phyloP scores from a whole-genome alignment of 1,140 invertebrate species.

The Drosophila orosa region DNA sequence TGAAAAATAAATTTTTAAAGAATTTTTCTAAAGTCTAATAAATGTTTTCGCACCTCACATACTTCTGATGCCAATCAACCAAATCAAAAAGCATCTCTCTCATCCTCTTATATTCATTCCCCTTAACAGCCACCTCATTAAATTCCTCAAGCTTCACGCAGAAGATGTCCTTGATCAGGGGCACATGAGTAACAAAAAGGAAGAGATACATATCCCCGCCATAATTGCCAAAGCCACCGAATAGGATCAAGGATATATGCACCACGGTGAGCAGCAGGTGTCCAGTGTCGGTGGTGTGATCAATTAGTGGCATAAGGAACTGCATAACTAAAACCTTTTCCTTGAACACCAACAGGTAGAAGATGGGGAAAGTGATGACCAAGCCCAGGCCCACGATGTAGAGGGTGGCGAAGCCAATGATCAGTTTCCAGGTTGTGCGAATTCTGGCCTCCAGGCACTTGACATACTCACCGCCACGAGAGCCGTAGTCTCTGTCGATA shows the following conservation, averaged over 20 bases:
- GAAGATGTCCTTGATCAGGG: slow-evolving; percentile 60
- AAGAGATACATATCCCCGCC: slow-evolving; percentile 71
- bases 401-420: slow-evolving; percentile 30
- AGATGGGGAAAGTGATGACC: slow-evolving; percentile 38
- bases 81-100: slow-evolving; percentile 35
- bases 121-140: slow-evolving; percentile 34
- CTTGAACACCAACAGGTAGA: slow-evolving; percentile 33
- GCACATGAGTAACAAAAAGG: slow-evolving; percentile 55
- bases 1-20: background rate
- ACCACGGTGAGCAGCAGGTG: slow-evolving; percentile 36
- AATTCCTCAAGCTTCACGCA: slow-evolving; percentile 48
- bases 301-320: slow-evolving; percentile 53
- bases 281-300: slow-evolving; percentile 45
- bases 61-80: slow-evolving; percentile 61
- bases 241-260: slow-evolving; percentile 25
- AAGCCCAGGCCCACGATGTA: slow-evolving; percentile 2
- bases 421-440: slow-evolving; percentile 38
- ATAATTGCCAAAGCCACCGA: slow-evolving; percentile 66
- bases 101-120: background rate
- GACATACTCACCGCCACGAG: slow-evolving; percentile 35
- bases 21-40: background rate
- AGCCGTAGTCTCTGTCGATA: slow-evolving; percentile 47
- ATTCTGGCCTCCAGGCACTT: slow-evolving; percentile 48
- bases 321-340: slow-evolving; percentile 59
- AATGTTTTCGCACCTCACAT: slow-evolving; percentile 9